Percentiles rank a stretch among this genome's conserved stretches.
Conservation (phyloP, 2,888 invertebrate genomes). For the Coleophora deauratella region DNA sequence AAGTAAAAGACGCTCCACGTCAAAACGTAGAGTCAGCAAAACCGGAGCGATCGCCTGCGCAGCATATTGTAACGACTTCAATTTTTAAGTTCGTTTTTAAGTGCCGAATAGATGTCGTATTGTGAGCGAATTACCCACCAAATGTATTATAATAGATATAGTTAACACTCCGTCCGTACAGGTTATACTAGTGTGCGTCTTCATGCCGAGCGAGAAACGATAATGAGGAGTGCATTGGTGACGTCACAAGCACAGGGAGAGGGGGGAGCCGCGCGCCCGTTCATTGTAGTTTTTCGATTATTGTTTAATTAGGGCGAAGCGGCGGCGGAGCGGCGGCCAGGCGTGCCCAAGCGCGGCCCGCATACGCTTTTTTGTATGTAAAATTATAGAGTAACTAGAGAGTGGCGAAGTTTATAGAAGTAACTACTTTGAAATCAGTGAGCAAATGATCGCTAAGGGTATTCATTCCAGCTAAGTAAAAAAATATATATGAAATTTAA, state of each 20-base stretch:
- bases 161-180: no score
- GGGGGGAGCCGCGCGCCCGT: conserved; percentile 69
- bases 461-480: no score
- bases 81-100: neutral
- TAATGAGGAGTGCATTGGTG: conserved; percentile 69
- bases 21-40: no score
- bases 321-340: conserved; percentile 72
- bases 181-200: conserved; percentile 43
- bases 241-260: conserved; percentile 46
- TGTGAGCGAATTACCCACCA: neutral
- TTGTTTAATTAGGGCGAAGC: conserved; percentile 75
- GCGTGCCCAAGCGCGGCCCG: conserved; percentile 47
- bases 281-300: conserved; percentile 75
- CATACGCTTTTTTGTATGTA: no score
- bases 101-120: neutral
- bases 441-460: no score
- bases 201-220: conserved; percentile 52
- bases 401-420: no score
- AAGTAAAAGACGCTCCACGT: no score
- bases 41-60: no score
- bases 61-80: no score
- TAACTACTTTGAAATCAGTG: no score
- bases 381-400: no score
- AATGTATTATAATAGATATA: neutral
- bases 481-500: no score